phyloP scores from a whole-genome alignment of 2,888 invertebrate species.

The Cephus nigrinus region DNA sequence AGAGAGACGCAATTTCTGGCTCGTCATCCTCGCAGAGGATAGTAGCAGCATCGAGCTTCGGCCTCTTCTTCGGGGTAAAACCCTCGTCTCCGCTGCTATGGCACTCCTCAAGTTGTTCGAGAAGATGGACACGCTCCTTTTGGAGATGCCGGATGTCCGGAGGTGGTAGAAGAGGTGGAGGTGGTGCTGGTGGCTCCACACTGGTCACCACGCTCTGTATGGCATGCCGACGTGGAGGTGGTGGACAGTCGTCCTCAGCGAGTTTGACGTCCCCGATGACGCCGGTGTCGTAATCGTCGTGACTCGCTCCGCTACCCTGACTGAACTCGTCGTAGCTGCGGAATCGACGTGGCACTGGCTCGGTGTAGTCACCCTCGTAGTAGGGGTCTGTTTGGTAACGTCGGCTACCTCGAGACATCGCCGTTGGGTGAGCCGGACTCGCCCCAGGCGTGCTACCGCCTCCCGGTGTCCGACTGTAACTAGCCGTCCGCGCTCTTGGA shows the following conservation, averaged over 20 bases:
- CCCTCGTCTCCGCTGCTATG: conserved; percentile 77
- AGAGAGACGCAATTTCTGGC: conserved; percentile 60
- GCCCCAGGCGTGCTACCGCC: conserved; percentile 64
- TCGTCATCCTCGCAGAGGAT: conserved; percentile 61
- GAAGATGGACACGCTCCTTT: conserved; percentile 77
- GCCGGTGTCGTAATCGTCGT: conserved; percentile 71
- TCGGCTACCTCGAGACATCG: conserved; percentile 67
- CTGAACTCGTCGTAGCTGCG: conserved; percentile 81
- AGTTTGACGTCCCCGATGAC: conserved; percentile 53
- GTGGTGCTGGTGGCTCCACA: conserved; percentile 65
- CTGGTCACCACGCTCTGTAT: conserved; percentile 71
- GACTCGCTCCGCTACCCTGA: conserved; percentile 75
- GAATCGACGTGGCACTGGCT: conserved; percentile 66
- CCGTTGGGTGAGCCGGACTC: conserved; percentile 68
- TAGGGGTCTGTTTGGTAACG: conserved; percentile 61
- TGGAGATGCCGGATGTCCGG: conserved; percentile 77
- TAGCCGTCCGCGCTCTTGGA: conserved; percentile 70
- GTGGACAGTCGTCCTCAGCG: conserved; percentile 65
- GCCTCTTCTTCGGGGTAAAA: conserved; percentile 75
- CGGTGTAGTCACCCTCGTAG: conserved; percentile 61
- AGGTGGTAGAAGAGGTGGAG: conserved; percentile 64
- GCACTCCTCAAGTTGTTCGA: conserved; percentile 79
- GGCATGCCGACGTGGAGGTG: conserved; percentile 66
- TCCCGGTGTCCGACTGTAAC: conserved; percentile 68
- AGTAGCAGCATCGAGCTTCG: conserved; percentile 70